Percentiles rank a stretch among this genome's conserved stretches.
Conservation (phyloP, 2,797 vertebrate species). For the Anabacerthia variegaticeps region DNA sequence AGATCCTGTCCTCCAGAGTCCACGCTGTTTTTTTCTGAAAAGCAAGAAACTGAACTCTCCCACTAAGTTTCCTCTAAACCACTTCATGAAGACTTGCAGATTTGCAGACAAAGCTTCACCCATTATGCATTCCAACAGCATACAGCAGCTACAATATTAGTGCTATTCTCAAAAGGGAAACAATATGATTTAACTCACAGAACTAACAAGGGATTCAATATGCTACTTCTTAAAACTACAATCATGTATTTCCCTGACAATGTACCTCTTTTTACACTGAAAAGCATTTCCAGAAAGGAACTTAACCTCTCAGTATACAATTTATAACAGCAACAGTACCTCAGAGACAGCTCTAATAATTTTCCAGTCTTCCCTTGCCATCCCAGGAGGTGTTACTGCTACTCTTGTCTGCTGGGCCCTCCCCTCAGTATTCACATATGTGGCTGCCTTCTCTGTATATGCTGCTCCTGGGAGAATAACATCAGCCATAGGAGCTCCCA, state of each 20-base stretch:
- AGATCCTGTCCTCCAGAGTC: background rate
- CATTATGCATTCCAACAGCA: background rate
- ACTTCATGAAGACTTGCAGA: background rate
- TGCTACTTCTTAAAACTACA: background rate
- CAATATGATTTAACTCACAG: background rate
- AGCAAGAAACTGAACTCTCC: background rate
- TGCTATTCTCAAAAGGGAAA: background rate
- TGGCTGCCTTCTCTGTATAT: slow-evolving; percentile 93
- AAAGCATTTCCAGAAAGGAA: background rate
- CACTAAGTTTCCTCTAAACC: background rate
- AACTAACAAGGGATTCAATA: background rate
- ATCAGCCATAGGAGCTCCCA: slow-evolving; percentile 92
- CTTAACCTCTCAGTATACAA: background rate
- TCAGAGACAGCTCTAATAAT: slow-evolving; percentile 94
- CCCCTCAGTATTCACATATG: slow-evolving; percentile 96
- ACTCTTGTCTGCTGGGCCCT: slow-evolving; percentile 92
- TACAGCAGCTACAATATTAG: background rate
- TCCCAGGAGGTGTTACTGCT: slow-evolving; percentile 91
- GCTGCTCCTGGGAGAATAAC: slow-evolving; percentile 93
- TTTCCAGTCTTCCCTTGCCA: slow-evolving; percentile 97
- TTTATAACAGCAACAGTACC: slow-evolving; percentile 70
- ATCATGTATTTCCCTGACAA: background rate
- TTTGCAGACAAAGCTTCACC: background rate
- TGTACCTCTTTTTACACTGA: background rate
- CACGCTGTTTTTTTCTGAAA: background rate